Percentiles rank a stretch among this genome's conserved stretches.
Evolutionary conservation across 2,888 invertebrate species (phyloP).

Genomic region (Agonum fuliginosum): DNA sequence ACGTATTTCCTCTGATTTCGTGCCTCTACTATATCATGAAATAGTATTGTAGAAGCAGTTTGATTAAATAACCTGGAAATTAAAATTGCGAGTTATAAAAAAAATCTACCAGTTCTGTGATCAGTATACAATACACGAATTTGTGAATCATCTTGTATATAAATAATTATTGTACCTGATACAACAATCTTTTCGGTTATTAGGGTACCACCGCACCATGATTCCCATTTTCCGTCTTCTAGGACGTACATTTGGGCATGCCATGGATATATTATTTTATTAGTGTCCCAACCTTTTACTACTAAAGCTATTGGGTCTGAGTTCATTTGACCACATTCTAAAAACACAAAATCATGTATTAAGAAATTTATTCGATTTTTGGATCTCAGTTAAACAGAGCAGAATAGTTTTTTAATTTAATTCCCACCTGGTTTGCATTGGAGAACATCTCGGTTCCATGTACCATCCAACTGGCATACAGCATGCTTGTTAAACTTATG

Average conservation of each 20-base stretch:
- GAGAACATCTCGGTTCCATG: constrained; percentile 70
- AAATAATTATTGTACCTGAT: too few species aligned
- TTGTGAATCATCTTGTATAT: not conserved
- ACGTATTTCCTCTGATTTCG: too few species aligned
- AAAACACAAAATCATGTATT: constrained; percentile 57
- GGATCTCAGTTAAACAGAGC: not conserved
- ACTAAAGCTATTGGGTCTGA: constrained; percentile 69
- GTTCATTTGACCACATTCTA: constrained; percentile 70
- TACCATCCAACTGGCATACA: constrained; percentile 71
- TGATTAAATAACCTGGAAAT: too few species aligned
- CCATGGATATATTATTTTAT: constrained; percentile 75
- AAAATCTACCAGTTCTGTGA: too few species aligned
- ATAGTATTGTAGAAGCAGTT: too few species aligned
- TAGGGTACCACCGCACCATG: constrained; percentile 76
- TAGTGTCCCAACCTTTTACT: constrained; percentile 70
- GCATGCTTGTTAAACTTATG: constrained; percentile 65
- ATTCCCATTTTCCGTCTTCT: constrained; percentile 71
- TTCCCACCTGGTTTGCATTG: constrained; percentile 69
- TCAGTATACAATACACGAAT: too few species aligned
- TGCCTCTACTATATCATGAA: too few species aligned
- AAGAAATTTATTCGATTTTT: not conserved
- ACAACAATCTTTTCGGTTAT: constrained; percentile 72
- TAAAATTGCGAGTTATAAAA: too few species aligned
- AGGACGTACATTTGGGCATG: constrained; percentile 75
- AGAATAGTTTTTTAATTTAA: not conserved